phyloP scores from a whole-genome alignment of 1,140 invertebrate species.

The Whitmania pigra region DNA sequence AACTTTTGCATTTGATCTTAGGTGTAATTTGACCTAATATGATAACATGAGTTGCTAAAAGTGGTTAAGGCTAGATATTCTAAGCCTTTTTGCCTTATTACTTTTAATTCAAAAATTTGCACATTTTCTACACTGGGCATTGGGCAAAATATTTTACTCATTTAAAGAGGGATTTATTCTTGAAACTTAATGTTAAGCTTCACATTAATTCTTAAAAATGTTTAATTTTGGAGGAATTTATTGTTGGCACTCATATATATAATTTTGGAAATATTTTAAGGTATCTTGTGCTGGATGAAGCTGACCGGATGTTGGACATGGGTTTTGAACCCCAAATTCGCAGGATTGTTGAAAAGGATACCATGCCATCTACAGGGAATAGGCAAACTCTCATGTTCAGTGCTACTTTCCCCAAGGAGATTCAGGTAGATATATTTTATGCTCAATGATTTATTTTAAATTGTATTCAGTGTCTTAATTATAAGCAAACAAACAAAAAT shows the following conservation, averaged over 20 bases:
- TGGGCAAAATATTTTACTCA: not conserved
- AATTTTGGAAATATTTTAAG: not conserved
- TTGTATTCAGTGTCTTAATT: no score
- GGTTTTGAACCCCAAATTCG: slow-evolving; percentile 65
- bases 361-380: slow-evolving; percentile 56
- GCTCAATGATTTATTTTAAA: no score
- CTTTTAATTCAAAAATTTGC: not conserved
- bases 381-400: slow-evolving; percentile 79
- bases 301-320: slow-evolving; percentile 83
- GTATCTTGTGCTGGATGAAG: slow-evolving; percentile 70
- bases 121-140: not conserved
- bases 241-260: not conserved
- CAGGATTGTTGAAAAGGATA: slow-evolving; percentile 58
- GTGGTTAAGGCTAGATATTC: no score
- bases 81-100: no score
- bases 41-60: no score
- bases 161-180: not conserved
- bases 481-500: no score
- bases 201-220: not conserved
- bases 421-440: slow-evolving; percentile 50
- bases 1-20: no score
- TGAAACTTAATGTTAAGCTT: not conserved
- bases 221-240: not conserved
- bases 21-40: no score
- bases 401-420: slow-evolving; percentile 72